Evolutionary conservation across 2,797 vertebrate genomes (phyloP).

Genomic region (Sus cebifrons): DNA sequence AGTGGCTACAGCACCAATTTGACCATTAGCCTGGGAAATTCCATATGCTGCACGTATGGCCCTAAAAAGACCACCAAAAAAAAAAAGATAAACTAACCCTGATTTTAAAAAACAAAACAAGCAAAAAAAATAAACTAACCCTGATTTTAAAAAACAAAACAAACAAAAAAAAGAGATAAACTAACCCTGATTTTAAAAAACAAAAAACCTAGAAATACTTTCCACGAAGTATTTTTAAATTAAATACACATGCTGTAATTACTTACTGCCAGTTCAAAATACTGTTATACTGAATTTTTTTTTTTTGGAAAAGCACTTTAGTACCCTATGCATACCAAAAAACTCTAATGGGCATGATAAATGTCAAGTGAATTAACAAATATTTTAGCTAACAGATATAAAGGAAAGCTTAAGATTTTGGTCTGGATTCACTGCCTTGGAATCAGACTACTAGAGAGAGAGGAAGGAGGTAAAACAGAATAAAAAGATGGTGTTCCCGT

Average conservation of each 20-base stretch:
- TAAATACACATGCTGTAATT: constrained; percentile 10
- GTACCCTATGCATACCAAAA: not conserved
- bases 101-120: not conserved
- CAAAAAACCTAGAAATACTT: not conserved
- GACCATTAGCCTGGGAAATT: too few relatives aligned
- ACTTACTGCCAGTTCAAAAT: constrained; percentile 34
- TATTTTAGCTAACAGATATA: constrained; percentile 39
- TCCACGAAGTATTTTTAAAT: not conserved
- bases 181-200: not conserved
- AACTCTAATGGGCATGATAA: not conserved
- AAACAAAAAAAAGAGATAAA: not conserved
- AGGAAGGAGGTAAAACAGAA: not conserved
- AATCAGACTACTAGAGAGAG: not conserved
- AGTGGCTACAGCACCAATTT: too few relatives aligned
- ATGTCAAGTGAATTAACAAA: constrained; percentile 16
- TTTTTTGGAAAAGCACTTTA: not conserved
- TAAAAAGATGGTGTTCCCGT: not conserved
- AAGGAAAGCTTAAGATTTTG: not conserved
- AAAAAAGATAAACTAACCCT: not conserved
- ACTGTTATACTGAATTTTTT: not conserved
- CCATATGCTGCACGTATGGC: too few relatives aligned
- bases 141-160: not conserved
- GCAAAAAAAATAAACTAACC: not conserved
- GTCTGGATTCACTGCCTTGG: not conserved
- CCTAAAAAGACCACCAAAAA: not conserved